Base-by-base conservation (phyloP, 2,888 invertebrate genomes). In the Drosophila imparisetae region DNA sequence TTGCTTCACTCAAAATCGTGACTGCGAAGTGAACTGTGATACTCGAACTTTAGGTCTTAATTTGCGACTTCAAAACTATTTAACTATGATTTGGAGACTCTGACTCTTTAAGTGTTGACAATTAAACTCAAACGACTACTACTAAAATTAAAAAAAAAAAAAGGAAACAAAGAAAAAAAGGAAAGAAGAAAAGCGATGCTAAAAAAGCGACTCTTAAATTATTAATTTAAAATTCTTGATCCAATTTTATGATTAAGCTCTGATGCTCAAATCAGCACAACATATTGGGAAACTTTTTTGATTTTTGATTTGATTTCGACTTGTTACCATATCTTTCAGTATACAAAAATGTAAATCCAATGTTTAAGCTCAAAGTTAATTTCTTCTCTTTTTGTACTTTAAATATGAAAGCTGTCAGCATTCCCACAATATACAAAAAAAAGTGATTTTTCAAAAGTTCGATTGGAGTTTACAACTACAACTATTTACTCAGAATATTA, bases 1-100 rank as follows among this genome's bases (percentile, higher is more conserved):
- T 2, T 50, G 13, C 45, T 55, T n/a, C 38, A 27, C 52, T 1
- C 13, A 0, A 61, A 70, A 50, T n/a, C 2, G 69, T 75, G 73
- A 75, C 34, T 53, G 58, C 2, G 15, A 38, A 54, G 34, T 3
- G 50, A 29, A 30, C 24, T 45, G 45, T 8, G 8, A 10, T 40
- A 29, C n/a, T 5, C 8, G 7, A 32, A 32, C 15, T 36, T 36
- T 36, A 7, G 18, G 7, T 7, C 32, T 32, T 32, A 4, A 40
- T n/a, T n/a, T 18, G 4, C 18, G 18, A 27, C 27, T 27, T 8
- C 4, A 8, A 7, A 7, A 8, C 24, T 15, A 48, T 10, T 13
- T 1, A n/a, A n/a, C 4, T 38, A n/a, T n/a, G 18, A 38, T n/a
- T 38, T 38, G 2, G 18, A 38, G 10, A 15, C 40, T 4, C 4